phyloP scores from a whole-genome alignment of 2,797 vertebrate species.

The Neosilurus mollespiculum region DNA sequence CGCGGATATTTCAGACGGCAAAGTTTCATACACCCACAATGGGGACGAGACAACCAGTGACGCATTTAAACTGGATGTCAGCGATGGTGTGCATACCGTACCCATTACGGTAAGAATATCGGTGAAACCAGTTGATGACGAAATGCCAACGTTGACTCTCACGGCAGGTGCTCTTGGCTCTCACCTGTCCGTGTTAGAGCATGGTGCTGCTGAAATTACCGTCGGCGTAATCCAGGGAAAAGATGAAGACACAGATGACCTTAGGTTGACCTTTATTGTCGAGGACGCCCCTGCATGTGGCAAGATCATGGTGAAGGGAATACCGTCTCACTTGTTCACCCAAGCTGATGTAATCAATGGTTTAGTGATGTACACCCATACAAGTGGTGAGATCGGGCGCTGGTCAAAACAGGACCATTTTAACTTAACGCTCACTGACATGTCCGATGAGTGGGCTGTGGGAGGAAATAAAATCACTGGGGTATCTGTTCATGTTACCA shows the following conservation, averaged over 20 bases:
- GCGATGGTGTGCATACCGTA: slow-evolving; percentile 85
- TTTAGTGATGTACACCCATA: slow-evolving; percentile 85
- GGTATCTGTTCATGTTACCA: slow-evolving; percentile 81
- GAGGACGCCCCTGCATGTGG: slow-evolving; percentile 81
- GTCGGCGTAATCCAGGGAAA: slow-evolving; percentile 83
- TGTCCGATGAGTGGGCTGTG: slow-evolving; percentile 87
- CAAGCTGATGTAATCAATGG: slow-evolving; percentile 90
- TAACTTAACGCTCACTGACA: slow-evolving; percentile 88
- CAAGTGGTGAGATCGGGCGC: slow-evolving; percentile 86
- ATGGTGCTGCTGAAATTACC: slow-evolving; percentile 88
- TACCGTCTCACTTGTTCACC: slow-evolving; percentile 81
- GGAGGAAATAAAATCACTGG: slow-evolving; percentile 81
- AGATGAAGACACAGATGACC: slow-evolving; percentile 82
- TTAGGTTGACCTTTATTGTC: slow-evolving; percentile 88
- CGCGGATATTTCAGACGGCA: slow-evolving; percentile 80
- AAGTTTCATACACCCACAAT: slow-evolving; percentile 81
- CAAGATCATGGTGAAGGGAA: slow-evolving; percentile 83
- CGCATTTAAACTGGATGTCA: slow-evolving; percentile 85
- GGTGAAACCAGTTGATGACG: slow-evolving; percentile 81
- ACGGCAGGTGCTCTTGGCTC: slow-evolving; percentile 83
- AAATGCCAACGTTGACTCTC: slow-evolving; percentile 74
- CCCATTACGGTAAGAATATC: slow-evolving; percentile 83
- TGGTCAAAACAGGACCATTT: slow-evolving; percentile 81
- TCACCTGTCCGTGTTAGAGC: slow-evolving; percentile 88
- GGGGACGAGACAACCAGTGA: slow-evolving; percentile 82